Base-by-base conservation (phyloP, 2,888 invertebrate species). In the Andrena chrysosceles region DNA sequence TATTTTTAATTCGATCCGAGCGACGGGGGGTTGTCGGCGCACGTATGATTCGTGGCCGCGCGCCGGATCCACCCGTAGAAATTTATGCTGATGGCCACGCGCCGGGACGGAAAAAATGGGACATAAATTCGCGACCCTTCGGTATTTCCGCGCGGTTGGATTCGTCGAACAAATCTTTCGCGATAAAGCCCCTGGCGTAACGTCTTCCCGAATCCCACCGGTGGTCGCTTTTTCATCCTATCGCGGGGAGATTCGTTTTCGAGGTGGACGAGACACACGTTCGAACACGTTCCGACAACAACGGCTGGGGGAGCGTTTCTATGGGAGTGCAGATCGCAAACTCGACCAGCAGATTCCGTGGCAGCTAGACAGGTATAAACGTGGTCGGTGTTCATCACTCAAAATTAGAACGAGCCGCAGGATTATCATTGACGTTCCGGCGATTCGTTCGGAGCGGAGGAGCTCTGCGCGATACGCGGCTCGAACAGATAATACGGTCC, bases 401-500 rank as follows among this genome's bases (percentile, higher is more conserved):
- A 62, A 77, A 76, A 73, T 77, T 71, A 74, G 81, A 73, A 77
- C 66, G 63, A 33, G 54, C 64, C 35, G 77, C 63, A 52, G 81
- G 74, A 83, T 83, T 85, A 86, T 86, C 85, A 81, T 78, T 84
- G 87, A 87, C 85, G 64, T 85, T 74, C 62, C 42, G 77, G 69
- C 75, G 71, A 66, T 75, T 79, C 64, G 75, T 77, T 70, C 42
- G 81, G 42, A 33, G n/a, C 69, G 75, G 60, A 49, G 85, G 48
- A 56, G 23, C 56, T 0, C 26, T 69, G 54, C 66, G 60, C 74
- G 86, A 87, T 86, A 86, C 76, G 80, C 49, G 48, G 68, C 48
- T 10, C 54, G 60, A 62, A 54, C 77, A 78, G 88, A 88, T 88
- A 88, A 88, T 86, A 64, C 77, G 70, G 54, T 64, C 67, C 77